phyloP scores from a whole-genome alignment of 2,888 invertebrate species.

The Sussaba pulchella region DNA sequence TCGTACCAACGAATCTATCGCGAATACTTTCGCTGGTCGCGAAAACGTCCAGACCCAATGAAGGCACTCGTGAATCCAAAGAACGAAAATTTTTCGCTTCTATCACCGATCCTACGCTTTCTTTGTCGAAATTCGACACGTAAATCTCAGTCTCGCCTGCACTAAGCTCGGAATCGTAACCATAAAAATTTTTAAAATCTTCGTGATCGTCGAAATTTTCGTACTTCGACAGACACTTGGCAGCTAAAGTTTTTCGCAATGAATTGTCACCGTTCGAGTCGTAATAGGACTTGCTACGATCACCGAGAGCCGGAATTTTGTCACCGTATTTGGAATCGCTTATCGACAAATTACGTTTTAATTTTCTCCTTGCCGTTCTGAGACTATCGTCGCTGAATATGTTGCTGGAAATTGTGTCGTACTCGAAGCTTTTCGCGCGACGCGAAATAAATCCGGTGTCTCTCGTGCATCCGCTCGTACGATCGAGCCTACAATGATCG shows the following conservation, averaged over 20 bases:
- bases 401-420: conserved; percentile 80
- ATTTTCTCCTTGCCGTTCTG: conserved; percentile 80
- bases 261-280: conserved; percentile 79
- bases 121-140: conserved; percentile 83
- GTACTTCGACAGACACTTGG: conserved; percentile 31
- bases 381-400: conserved; percentile 84
- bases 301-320: conserved; percentile 80
- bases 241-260: conserved; percentile 23
- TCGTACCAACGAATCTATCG: not conserved
- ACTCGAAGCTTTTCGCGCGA: conserved; percentile 81
- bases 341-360: conserved; percentile 80
- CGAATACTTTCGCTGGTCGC: conserved; percentile 70
- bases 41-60: conserved; percentile 66
- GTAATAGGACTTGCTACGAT: conserved; percentile 82
- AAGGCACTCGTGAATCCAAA: conserved; percentile 30
- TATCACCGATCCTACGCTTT: conserved; percentile 66
- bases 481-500: conserved; percentile 27
- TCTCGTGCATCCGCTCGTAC: conserved; percentile 45
- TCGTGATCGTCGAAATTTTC: conserved; percentile 20
- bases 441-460: conserved; percentile 69
- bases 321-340: conserved; percentile 82
- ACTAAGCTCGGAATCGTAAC: conserved; percentile 86
- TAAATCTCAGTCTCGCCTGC: conserved; percentile 86
- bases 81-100: conserved; percentile 30
- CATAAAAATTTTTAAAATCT: conserved; percentile 81